Evolutionary conservation across 1,140 invertebrate species (phyloP), one percentile per base, ranked within the genome.

Genomic region (Aphis craccivora): DNA sequence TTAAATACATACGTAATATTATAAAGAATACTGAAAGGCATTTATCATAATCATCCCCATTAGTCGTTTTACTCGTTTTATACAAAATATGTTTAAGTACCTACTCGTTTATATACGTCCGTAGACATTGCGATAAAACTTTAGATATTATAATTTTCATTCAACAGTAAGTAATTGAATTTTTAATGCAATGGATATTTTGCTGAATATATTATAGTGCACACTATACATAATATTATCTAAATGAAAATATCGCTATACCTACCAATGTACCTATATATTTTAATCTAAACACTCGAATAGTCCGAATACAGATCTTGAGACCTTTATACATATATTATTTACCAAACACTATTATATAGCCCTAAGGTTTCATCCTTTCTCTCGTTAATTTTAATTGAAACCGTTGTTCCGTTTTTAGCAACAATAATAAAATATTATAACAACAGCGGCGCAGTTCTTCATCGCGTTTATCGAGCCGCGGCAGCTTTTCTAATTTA

Each of bases 401-500:
- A 93, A 93, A 86, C 91, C 91, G 90, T 91, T 91, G 55, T 89
- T 53, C 90, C 90, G 91, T 86, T 60, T 81, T 93, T 93, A 40
- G 81, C 23, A 84, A 93, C 91, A 83, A 93, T 84, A 93, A 86
- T 86, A 86, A 86, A 93, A 93, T 93, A 81, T 60, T n/a, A 84
- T 86, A 84, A 93, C 55, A 93, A 86, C 48, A 55, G 23, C 35
- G 23, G 48, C 40, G 90, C 81, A 86, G 91, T 93, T 93, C 76
- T 55, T 93, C 91, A 93, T 93, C 81, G 81, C 91, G 76, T 93
- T 93, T 93, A 93, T 93, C 91, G 91, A 93, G 81, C n/a, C 43
- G n/a, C 91, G 91, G 91, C 91, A 93, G 91, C 91, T 93, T 55
- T 93, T 93, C 81, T 93, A 93, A 93, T 93, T 93, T 93, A 93